A percentile compares a stretch with the other conserved stretches of the same genome.
phyloP scores from a whole-genome alignment of 2,888 invertebrate species.

The Heliconius ethilla region DNA sequence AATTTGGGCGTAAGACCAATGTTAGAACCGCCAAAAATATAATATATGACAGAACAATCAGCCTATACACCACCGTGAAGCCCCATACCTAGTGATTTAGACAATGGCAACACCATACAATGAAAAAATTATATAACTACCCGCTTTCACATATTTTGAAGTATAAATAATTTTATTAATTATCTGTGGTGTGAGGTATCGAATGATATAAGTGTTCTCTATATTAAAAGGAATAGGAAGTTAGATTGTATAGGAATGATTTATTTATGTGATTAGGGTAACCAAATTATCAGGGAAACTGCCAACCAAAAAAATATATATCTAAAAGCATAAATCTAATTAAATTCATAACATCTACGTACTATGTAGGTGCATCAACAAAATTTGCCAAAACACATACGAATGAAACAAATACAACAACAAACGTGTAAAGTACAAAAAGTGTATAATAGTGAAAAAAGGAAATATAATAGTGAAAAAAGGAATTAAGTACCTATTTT shows the following conservation, averaged over 20 bases:
- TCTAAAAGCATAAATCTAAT: slow-evolving; percentile 26
- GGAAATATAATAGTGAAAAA: slow-evolving; percentile 25
- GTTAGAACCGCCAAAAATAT: slow-evolving; percentile 39
- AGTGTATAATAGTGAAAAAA: slow-evolving; percentile 68
- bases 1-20: slow-evolving; percentile 37
- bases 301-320: slow-evolving; percentile 37
- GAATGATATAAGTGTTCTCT: slow-evolving; percentile 38
- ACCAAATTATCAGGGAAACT: slow-evolving; percentile 11
- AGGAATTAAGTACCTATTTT: slow-evolving; percentile 58
- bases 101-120: slow-evolving; percentile 75
- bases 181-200: slow-evolving; percentile 70
- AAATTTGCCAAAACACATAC: slow-evolving; percentile 53
- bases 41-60: slow-evolving; percentile 72
- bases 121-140: slow-evolving; percentile 50
- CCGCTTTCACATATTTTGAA: slow-evolving; percentile 34
- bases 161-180: slow-evolving; percentile 24
- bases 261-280: neutral
- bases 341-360: slow-evolving; percentile 48
- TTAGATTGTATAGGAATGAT: neutral
- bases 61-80: slow-evolving; percentile 78
- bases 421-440: slow-evolving; percentile 59
- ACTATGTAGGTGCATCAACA: slow-evolving; percentile 56
- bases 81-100: slow-evolving; percentile 74
- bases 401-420: slow-evolving; percentile 50
- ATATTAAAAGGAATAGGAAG: neutral